phyloP scores from a whole-genome alignment of 2,113 vertebrate species.

The Pomatorhinus ruficollis region DNA sequence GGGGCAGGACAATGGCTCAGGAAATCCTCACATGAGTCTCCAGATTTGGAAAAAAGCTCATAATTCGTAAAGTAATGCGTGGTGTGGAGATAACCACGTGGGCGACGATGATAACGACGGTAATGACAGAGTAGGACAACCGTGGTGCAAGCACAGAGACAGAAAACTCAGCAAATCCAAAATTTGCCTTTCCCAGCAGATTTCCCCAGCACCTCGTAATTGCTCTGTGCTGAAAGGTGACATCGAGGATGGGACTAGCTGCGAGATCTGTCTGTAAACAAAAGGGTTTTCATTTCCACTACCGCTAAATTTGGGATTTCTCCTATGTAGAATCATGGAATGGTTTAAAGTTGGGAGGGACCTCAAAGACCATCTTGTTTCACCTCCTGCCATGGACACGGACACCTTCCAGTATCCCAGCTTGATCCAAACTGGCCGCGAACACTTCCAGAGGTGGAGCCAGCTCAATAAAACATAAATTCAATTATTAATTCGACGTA shows the following conservation, averaged over 20 bases:
- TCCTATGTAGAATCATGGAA: not conserved
- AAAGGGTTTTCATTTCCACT: not conserved
- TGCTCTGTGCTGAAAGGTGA: not conserved
- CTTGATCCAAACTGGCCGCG: not conserved
- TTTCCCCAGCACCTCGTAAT: not conserved
- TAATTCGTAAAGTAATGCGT: not conserved
- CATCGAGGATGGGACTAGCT: not conserved
- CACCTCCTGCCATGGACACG: not conserved
- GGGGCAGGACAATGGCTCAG: not conserved
- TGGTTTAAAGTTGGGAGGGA: not conserved
- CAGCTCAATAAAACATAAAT: not conserved
- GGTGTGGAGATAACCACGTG: not conserved
- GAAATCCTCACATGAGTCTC: not conserved
- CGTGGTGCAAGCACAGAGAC: not conserved
- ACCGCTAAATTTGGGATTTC: not conserved
- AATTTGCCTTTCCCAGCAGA: not conserved
- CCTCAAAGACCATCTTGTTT: not conserved
- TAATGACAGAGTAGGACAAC: not conserved
- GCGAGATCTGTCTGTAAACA: not conserved
- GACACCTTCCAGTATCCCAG: not conserved
- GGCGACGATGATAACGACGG: not conserved
- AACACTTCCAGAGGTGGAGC: not conserved
- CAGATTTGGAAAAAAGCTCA: not conserved
- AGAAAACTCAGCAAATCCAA: constrained; percentile 28
- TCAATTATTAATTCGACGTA: not conserved